A percentile compares a stretch with the other conserved stretches of the same genome.
Conservation (phyloP, 1,140 invertebrate species). For the Drosophila jambulina region DNA sequence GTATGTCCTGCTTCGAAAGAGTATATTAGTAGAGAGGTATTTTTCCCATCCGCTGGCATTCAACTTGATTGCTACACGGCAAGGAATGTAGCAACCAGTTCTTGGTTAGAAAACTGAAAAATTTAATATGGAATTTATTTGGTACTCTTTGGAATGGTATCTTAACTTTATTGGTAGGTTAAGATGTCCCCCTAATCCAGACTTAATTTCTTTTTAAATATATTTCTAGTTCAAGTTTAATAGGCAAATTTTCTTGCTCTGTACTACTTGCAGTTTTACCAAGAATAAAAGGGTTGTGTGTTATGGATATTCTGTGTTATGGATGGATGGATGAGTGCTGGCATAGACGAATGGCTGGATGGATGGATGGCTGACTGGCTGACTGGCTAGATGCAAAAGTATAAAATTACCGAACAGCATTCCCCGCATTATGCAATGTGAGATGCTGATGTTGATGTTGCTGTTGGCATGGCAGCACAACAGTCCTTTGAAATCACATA, state of each 20-base stretch:
- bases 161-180: too few relatives aligned
- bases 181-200: too few relatives aligned
- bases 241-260: neutral
- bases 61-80: slow-evolving; percentile 19
- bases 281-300: slow-evolving; percentile 21
- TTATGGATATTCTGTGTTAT: slow-evolving; percentile 46
- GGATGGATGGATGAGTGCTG: slow-evolving; percentile 41
- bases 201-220: too few relatives aligned
- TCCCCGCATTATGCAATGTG: slow-evolving; percentile 75
- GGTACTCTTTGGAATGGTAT: too few relatives aligned
- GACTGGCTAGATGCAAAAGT: slow-evolving; percentile 37
- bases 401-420: slow-evolving; percentile 69
- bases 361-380: slow-evolving; percentile 14
- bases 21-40: slow-evolving; percentile 36
- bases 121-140: too few relatives aligned
- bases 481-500: slow-evolving; percentile 81
- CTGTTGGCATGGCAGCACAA: slow-evolving; percentile 51
- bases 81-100: neutral
- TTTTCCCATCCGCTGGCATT: slow-evolving; percentile 17
- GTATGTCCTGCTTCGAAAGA: slow-evolving; percentile 8
- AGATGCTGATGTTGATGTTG: slow-evolving; percentile 51
- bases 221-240: too few relatives aligned
- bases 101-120: too few relatives aligned
- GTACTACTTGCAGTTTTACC: neutral
- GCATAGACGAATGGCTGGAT: slow-evolving; percentile 38